phyloP scores from a whole-genome alignment of 2,888 invertebrate genomes.

The Tetragnatha montana region DNA sequence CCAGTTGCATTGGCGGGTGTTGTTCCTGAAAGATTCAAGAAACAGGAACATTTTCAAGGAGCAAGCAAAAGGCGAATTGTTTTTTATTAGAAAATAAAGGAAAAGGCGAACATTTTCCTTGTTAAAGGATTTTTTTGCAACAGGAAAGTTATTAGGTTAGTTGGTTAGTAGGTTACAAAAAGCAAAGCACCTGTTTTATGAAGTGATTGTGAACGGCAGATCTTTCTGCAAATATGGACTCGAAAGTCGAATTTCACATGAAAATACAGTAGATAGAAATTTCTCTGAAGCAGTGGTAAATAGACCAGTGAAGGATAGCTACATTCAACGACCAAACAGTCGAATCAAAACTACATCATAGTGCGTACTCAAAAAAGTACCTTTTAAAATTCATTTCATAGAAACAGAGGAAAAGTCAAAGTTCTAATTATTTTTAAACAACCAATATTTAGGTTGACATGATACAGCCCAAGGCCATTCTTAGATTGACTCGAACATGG shows the following conservation, averaged over 20 bases:
- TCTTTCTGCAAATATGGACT: slow-evolving; percentile 37
- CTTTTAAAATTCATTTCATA: too few species aligned
- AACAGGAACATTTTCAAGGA: slow-evolving; percentile 71
- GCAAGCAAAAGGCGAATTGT: slow-evolving; percentile 63
- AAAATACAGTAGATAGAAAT: neutral
- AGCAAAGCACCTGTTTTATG: slow-evolving; percentile 9
- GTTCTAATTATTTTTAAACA: too few species aligned
- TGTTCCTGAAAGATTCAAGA: slow-evolving; percentile 71
- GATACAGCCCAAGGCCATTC: too few species aligned
- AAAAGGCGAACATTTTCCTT: slow-evolving; percentile 17
- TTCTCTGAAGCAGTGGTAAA: neutral
- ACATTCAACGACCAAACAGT: neutral
- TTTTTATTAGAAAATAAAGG: slow-evolving; percentile 43
- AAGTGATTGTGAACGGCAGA: slow-evolving; percentile 12
- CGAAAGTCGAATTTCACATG: neutral
- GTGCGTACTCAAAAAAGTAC: neutral
- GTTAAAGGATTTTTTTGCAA: slow-evolving; percentile 5
- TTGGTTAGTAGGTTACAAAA: slow-evolving; percentile 53
- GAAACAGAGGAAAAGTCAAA: too few species aligned
- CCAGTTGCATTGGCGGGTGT: slow-evolving; percentile 44
- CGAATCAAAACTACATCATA: neutral
- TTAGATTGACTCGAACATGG: too few species aligned
- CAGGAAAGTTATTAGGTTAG: neutral
- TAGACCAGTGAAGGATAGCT: neutral
- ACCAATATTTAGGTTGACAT: too few species aligned